phyloP scores from a whole-genome alignment of 2,888 invertebrate genomes.

The Monochamus alternatus region DNA sequence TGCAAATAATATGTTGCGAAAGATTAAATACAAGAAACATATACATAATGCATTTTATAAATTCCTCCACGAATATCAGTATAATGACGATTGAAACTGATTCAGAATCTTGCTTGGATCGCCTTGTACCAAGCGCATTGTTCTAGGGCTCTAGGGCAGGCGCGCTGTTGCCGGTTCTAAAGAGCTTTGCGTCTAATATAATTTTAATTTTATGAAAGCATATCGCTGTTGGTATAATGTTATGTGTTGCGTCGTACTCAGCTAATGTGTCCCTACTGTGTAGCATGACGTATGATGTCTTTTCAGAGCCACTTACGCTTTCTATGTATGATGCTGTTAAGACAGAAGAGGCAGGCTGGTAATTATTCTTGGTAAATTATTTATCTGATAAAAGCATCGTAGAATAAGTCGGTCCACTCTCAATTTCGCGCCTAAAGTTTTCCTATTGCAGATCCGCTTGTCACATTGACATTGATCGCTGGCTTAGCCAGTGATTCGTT shows the following conservation, averaged over 20 bases:
- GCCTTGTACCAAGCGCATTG: constrained; percentile 4
- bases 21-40: too few relatives aligned
- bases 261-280: constrained; percentile 8
- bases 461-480: too few relatives aligned
- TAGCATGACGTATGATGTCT: neutral
- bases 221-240: constrained; percentile 9
- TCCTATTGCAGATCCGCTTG: too few relatives aligned
- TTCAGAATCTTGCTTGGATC: neutral
- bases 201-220: constrained; percentile 13
- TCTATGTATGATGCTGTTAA: neutral
- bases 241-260: constrained; percentile 1
- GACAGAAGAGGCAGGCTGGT: constrained; percentile 10
- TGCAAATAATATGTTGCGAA: too few relatives aligned
- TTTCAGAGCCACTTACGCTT: constrained; percentile 7
- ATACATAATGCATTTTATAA: too few relatives aligned
- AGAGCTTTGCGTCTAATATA: constrained; percentile 26
- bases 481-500: too few relatives aligned
- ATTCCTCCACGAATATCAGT: too few relatives aligned
- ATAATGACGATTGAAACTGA: neutral
- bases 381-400: neutral
- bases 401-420: too few relatives aligned
- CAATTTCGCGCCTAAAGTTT: too few relatives aligned
- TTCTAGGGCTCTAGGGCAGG: constrained; percentile 3
- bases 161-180: constrained; percentile 48
- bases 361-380: neutral